Evolutionary conservation across 2,888 invertebrate species (phyloP).

Genomic region (Boloria euphrosyne): DNA sequence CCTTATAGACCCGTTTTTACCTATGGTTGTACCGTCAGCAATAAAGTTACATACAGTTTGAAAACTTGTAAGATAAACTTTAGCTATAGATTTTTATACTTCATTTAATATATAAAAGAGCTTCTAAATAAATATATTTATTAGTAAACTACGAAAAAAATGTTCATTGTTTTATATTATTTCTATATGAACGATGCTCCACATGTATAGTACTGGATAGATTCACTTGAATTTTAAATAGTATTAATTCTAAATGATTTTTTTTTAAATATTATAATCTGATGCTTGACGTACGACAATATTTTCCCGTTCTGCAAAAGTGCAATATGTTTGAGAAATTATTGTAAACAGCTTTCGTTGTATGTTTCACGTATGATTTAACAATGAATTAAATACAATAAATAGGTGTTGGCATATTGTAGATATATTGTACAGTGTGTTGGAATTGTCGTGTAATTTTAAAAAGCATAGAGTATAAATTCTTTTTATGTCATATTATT

Average conservation of each 20-base stretch:
- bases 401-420: constrained; percentile 59
- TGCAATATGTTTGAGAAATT: constrained; percentile 35
- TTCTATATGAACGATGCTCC: constrained; percentile 11
- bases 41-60: constrained; percentile 12
- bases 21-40: constrained; percentile 30
- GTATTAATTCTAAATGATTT: constrained; percentile 19
- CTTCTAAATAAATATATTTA: constrained; percentile 17
- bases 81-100: constrained; percentile 17
- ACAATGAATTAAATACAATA: constrained; percentile 54
- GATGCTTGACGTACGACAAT: constrained; percentile 37
- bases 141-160: constrained; percentile 2
- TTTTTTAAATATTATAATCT: constrained; percentile 18
- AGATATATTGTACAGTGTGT: constrained; percentile 70
- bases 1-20: constrained; percentile 40
- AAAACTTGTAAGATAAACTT: constrained; percentile 10
- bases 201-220: constrained; percentile 10
- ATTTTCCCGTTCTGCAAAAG: constrained; percentile 29
- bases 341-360: constrained; percentile 26
- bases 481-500: constrained; percentile 1
- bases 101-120: constrained; percentile 16
- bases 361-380: constrained; percentile 45
- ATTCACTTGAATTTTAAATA: constrained; percentile 14
- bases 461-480: constrained; percentile 10
- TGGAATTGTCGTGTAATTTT: constrained; percentile 36
- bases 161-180: not conserved